Evolutionary conservation across 2,113 vertebrate genomes (phyloP).

Genomic region (Psittacara wagleri): DNA sequence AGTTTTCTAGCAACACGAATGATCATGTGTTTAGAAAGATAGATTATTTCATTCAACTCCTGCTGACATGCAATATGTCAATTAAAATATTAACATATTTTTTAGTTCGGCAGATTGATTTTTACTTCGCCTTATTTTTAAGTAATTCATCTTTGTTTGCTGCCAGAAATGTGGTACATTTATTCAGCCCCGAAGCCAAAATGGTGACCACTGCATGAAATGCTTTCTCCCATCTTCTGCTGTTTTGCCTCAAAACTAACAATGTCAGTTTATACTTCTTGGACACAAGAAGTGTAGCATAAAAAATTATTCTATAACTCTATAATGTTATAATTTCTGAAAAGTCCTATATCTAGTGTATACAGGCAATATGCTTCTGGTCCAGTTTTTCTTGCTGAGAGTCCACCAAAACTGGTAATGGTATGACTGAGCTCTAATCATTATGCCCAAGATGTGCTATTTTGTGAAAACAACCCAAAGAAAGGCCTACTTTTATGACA

Average conservation of each 20-base stretch:
- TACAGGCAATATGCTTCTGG: background rate
- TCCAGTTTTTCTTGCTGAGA: background rate
- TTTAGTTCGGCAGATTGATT: slow-evolving; percentile 32
- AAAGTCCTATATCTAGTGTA: background rate
- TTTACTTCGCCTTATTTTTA: slow-evolving; percentile 1
- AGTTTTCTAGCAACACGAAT: slow-evolving; percentile 44
- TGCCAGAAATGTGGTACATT: background rate
- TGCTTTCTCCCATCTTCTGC: background rate
- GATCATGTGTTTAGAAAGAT: slow-evolving; percentile 22
- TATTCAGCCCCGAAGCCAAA: background rate
- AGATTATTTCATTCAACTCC: background rate
- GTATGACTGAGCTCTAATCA: background rate
- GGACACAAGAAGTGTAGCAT: background rate
- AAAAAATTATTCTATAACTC: background rate
- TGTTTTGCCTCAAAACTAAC: background rate
- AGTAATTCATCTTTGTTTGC: background rate
- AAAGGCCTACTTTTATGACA: background rate
- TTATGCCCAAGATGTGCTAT: background rate
- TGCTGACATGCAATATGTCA: slow-evolving; percentile 22
- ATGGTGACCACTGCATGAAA: background rate
- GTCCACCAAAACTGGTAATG: background rate
- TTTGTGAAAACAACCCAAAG: background rate
- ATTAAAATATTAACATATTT: slow-evolving; percentile 25
- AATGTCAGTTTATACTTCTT: background rate
- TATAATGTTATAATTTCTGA: background rate